phyloP scores from a whole-genome alignment of 2,113 vertebrate genomes.

The Amazona guildingii region DNA sequence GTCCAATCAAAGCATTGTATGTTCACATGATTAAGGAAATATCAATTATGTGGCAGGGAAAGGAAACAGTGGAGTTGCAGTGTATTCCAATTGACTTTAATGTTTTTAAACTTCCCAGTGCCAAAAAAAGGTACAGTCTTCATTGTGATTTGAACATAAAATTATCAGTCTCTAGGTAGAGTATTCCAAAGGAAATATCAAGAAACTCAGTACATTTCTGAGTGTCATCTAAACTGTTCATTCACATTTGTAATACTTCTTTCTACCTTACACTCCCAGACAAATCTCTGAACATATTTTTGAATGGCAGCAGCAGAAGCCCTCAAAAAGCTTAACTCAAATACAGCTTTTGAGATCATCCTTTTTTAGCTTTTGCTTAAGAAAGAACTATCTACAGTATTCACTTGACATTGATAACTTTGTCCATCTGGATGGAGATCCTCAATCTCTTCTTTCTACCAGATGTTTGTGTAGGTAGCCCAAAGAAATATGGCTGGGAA shows the following conservation, averaged over 20 bases:
- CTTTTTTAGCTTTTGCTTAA: background rate
- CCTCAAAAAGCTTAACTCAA: background rate
- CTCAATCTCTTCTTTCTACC: background rate
- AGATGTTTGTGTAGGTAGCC: background rate
- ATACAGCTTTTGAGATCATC: rapidly evolving
- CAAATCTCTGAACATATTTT: background rate
- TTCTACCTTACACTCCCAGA: background rate
- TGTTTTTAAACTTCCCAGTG: background rate
- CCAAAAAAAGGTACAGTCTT: background rate
- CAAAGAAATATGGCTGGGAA: background rate
- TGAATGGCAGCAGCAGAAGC: background rate
- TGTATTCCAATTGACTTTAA: background rate
- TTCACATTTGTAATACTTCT: background rate
- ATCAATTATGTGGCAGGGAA: background rate
- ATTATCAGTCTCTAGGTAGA: background rate
- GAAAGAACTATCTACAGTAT: background rate
- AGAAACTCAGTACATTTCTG: background rate
- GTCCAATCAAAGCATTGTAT: background rate
- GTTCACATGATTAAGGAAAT: background rate
- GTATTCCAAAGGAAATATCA: background rate
- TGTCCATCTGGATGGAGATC: background rate
- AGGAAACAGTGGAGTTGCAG: background rate
- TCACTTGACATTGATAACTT: rapidly evolving
- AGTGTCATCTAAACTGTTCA: background rate
- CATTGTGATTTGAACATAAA: background rate